Evolutionary conservation across 1,140 invertebrate genomes (phyloP), one percentile per base, ranked within the genome.

Genomic region (Diorhabda sublineata): DNA sequence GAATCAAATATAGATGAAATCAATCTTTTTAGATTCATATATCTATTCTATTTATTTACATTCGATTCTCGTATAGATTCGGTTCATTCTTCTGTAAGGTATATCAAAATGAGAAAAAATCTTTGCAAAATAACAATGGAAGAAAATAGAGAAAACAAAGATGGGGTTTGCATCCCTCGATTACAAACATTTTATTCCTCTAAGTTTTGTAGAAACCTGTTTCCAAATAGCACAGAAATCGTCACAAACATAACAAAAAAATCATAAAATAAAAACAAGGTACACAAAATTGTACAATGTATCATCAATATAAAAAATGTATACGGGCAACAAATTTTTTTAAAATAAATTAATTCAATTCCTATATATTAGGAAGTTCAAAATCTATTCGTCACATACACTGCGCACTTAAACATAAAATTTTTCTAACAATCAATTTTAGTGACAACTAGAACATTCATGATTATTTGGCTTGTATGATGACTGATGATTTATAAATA

Each of bases 381-480:
- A 71, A 69, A 71, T 7, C 65, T 68, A 73, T 60, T 71, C 63
- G 57, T 73, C 69, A 68, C 68, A 73, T 71, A 66, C 68, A 72
- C 70, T 69, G 68, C 66, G 59, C 68, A 67, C 61, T 66, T 70
- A 60, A 70, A 62, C 73, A 75, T 73, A 74, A 70, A 75, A 75
- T 74, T 74, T 70, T 73, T 71, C 70, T 71, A 75, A 73, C 76
- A 71, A 73, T 73, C 66, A 73, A 52, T 52, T 61, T 41, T 69
- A 71, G 73, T 74, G 69, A 77, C 74, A 74, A 75, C 73, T 77
- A 76, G 70, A 73, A 77, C 76, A 77, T 73, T 75, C 70, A 77
- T 76, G 74, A 77, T 77, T 77, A 77, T 77, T 77, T 76, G 74
- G 74, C 76, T 74, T 26, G 26, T 26, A 26, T 77, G 70, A 60